phyloP scores from a whole-genome alignment of 2,888 invertebrate species.

The Tipula unca region DNA sequence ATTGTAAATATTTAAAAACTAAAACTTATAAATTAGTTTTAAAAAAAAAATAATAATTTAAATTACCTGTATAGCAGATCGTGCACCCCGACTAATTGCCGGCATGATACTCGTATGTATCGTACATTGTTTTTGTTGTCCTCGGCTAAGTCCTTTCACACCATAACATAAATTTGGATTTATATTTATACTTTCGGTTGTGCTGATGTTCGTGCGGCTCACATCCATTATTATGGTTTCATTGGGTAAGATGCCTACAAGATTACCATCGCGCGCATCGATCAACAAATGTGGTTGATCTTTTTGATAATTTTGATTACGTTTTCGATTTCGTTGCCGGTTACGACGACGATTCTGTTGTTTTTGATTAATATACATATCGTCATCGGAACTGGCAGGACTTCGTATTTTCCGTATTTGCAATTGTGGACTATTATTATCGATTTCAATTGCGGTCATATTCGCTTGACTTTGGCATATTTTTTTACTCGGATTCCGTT shows the following conservation, averaged over 20 bases:
- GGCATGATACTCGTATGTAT: slow-evolving; percentile 41
- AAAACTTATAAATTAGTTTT: background rate
- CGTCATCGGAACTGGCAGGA: slow-evolving; percentile 15
- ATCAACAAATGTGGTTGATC: slow-evolving; percentile 9
- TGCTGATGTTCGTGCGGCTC: background rate
- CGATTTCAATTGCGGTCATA: background rate
- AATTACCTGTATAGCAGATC: slow-evolving; percentile 40
- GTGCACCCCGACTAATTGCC: slow-evolving; percentile 41
- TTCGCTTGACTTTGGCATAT: background rate
- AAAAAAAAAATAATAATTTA: slow-evolving; percentile 3
- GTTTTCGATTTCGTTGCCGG: slow-evolving; percentile 30
- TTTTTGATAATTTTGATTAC: slow-evolving; percentile 31
- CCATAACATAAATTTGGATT: slow-evolving; percentile 40
- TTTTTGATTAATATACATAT: slow-evolving; percentile 23
- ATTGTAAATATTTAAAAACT: background rate
- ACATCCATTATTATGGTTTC: background rate
- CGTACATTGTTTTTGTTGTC: slow-evolving; percentile 39
- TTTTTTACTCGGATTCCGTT: slow-evolving; percentile 21
- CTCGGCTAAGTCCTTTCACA: slow-evolving; percentile 37
- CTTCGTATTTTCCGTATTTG: slow-evolving; percentile 25
- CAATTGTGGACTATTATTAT: background rate
- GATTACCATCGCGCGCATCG: background rate
- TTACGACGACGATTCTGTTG: slow-evolving; percentile 25
- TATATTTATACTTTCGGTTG: slow-evolving; percentile 24
- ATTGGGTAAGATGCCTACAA: background rate